A percentile compares a stretch with the other conserved stretches of the same genome.
Evolutionary conservation across 2,113 vertebrate genomes (phyloP).

Genomic region (Antigone vipio): DNA sequence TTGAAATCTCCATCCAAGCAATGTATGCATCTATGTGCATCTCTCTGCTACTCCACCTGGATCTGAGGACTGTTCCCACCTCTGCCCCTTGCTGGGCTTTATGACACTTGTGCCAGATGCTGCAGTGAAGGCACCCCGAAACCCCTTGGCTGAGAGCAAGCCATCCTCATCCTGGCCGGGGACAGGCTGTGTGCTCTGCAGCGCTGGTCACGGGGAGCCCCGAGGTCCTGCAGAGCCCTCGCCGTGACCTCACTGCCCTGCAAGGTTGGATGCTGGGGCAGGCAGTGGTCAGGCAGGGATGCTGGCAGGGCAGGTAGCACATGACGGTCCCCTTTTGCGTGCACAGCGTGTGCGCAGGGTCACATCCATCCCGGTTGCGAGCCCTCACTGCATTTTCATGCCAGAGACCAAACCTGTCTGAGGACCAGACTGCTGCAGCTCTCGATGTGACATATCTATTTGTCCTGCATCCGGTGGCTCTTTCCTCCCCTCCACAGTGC

Average conservation of each 20-base stretch:
- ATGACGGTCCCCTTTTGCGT: background rate
- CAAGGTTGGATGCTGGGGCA: background rate
- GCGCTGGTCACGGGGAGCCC: background rate
- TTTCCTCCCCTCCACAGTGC: background rate
- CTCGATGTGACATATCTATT: rapidly evolving
- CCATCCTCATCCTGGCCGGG: background rate
- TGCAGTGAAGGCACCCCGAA: background rate
- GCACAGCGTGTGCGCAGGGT: background rate
- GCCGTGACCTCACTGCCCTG: rapidly evolving
- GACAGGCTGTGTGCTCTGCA: background rate
- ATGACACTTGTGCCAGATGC: background rate
- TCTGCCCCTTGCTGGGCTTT: background rate
- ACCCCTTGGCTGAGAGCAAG: background rate
- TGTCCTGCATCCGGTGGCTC: background rate
- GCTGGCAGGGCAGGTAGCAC: background rate
- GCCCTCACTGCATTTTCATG: background rate
- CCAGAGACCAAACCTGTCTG: background rate
- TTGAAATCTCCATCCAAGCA: background rate
- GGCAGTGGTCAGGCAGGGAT: background rate
- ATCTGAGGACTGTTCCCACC: rapidly evolving
- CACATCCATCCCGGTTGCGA: background rate
- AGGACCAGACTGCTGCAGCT: background rate
- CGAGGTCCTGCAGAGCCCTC: background rate
- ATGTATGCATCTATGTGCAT: background rate
- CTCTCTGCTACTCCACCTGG: background rate